Base-by-base conservation (phyloP, 2,888 invertebrate species). In the Eupithecia vulgata region DNA sequence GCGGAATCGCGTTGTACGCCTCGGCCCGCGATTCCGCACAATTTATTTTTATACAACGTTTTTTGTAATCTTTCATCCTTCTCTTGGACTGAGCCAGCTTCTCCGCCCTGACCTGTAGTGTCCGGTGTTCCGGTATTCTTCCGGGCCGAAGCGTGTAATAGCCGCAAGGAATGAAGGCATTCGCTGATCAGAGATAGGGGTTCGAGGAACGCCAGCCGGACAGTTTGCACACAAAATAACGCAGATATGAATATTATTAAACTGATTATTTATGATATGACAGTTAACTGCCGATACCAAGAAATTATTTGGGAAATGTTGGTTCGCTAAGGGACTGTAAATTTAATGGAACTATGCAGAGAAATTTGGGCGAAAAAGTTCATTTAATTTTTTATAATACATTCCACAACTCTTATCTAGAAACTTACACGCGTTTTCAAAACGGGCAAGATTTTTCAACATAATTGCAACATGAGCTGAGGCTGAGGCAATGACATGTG, bases 81-180 rank as follows among this genome's bases (percentile, higher is more conserved):
- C 8, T 17, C n/a, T 12, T 17, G 40, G 6, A 35, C 17, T 68
- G 57, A 45, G 8, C 34, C 67, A 70, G 68, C 73, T 59, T 3
- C 59, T 52, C 21, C 40, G 8, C 13, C 7, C 34, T 57, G 2
- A 1, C 12, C 68, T 71, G 67, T 62, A 37, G 69, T 48, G 71
- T 76, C 73, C 76, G 72, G 70, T 45, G 35, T 69, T 70, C 67
- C 70, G 69, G 69, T 37, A 67, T 35, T 59, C 66, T 48, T 73
- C 77, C 72, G 76, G n/a, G 25, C 61, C 48, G 65, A 40, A 57
- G 69, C 65, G 48, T 70, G 61, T 78, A 78, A 77, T 77, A 73
- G 74, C 74, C 66, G 73, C 48, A 61, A 15, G 71, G 64, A 52
- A 68, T 67, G 65, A 62, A 71, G 52, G 48, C 25, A 25, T 68